These are phyloP conservation scores for Telenomus remus DNA, from an alignment of 1,140 invertebrate genomes.

Conservation along the genomic window DNA sequence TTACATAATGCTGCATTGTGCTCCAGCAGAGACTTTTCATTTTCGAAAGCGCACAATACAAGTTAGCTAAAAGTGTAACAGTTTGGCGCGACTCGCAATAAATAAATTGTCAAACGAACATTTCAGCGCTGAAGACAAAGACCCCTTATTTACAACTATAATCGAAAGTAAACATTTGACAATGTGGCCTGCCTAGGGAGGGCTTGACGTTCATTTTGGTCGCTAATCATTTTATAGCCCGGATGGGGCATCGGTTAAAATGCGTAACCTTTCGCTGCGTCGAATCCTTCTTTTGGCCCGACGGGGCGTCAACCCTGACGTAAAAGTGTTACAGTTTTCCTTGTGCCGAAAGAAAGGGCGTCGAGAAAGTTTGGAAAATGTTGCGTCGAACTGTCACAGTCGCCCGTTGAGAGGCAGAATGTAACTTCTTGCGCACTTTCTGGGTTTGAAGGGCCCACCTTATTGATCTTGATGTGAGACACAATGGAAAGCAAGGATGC, in stretches of 20 bases:
- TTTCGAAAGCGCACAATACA: constrained; percentile 1
- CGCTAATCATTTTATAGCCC: constrained; percentile 34
- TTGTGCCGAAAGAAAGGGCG: constrained; percentile 17
- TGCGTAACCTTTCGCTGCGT: constrained; percentile 16
- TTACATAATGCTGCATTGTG: background rate
- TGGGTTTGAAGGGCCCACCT: background rate
- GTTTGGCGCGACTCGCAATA: constrained; percentile 10
- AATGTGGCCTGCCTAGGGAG: constrained; percentile 8
- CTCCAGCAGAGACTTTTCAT: background rate
- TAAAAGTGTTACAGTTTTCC: constrained; percentile 45
- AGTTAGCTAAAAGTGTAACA: constrained; percentile 20
- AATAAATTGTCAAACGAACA: constrained; percentile 24
- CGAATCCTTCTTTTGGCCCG: constrained; percentile 27
- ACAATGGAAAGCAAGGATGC: constrained; percentile 13
- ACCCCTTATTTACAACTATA: constrained; percentile 44
- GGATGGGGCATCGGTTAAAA: constrained; percentile 8
- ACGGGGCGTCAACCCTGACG: constrained; percentile 14
- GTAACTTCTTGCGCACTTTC: constrained; percentile 29
- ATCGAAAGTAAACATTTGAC: constrained; percentile 38
- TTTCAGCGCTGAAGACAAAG: constrained; percentile 11
- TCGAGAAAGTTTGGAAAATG: constrained; percentile 35
- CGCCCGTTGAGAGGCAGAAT: background rate
- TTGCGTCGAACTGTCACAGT: constrained; percentile 47
- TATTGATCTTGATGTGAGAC: constrained; percentile 14
- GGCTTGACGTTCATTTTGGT: constrained; percentile 4